Conservation (phyloP, 92 coral and sea anemone species). For the Hydrozoanthus gracilis region DNA sequence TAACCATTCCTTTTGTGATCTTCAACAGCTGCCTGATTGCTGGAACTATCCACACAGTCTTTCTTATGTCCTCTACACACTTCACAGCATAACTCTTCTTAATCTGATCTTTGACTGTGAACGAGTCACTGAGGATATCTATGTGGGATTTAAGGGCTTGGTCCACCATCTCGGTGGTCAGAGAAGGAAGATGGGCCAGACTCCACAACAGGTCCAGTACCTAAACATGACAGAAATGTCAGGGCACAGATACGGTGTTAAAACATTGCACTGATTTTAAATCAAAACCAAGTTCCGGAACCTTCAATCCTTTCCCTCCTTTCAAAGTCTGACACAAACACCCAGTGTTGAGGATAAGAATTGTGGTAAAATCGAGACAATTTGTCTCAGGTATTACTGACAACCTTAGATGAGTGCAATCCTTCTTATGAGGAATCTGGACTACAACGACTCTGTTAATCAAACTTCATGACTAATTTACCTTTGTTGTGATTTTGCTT, state of each 20-base stretch:
- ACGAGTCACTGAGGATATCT: conserved; percentile 89
- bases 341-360: no score
- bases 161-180: conserved; percentile 91
- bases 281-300: no score
- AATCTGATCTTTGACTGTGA: conserved; percentile 86
- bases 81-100: conserved; percentile 89
- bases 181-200: conserved; percentile 84
- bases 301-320: no score
- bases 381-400: no score
- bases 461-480: neutral
- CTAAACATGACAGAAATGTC: conserved; percentile 7
- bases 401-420: no score
- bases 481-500: conserved; percentile 86
- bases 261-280: no score
- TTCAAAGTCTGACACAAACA: no score
- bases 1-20: conserved; percentile 89
- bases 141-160: conserved; percentile 90
- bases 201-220: conserved; percentile 90
- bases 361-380: no score
- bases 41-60: conserved; percentile 86
- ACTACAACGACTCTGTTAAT: no score
- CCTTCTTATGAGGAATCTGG: no score
- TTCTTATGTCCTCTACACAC: conserved; percentile 88
- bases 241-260: no score
- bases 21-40: conserved; percentile 86